Evolutionary conservation across 2,113 vertebrate genomes (phyloP).

Genomic region (Peromyscus californicus): DNA sequence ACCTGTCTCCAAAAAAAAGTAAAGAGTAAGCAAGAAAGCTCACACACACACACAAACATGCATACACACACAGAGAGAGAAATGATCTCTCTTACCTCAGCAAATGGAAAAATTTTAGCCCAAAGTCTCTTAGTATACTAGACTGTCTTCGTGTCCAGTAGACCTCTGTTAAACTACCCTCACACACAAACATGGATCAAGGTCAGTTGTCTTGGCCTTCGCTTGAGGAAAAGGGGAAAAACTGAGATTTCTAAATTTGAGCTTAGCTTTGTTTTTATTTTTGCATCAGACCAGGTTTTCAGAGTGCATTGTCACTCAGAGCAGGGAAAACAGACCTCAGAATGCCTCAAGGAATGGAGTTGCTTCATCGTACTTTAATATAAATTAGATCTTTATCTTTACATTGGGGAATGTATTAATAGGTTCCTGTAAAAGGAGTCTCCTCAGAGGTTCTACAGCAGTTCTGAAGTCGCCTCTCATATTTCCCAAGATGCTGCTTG

Average conservation of each 20-base stretch:
- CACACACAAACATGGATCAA: background rate
- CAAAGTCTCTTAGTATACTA: background rate
- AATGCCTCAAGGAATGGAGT: background rate
- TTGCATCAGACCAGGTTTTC: slow-evolving; percentile 35
- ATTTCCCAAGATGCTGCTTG: slow-evolving; percentile 73
- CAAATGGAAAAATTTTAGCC: slow-evolving; percentile 13
- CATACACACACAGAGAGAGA: background rate
- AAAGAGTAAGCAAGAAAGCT: background rate
- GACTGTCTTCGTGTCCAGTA: background rate
- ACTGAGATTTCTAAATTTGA: slow-evolving; percentile 9
- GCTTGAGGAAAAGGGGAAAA: slow-evolving; percentile 29
- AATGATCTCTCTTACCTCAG: background rate
- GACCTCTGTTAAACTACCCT: background rate
- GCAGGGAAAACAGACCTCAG: background rate
- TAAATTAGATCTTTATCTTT: slow-evolving; percentile 64
- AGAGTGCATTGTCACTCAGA: background rate
- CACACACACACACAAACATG: background rate
- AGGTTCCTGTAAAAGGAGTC: slow-evolving; percentile 55
- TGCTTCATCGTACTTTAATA: slow-evolving; percentile 33
- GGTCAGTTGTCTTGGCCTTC: slow-evolving; percentile 24
- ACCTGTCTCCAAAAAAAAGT: background rate
- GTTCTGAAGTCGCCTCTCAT: slow-evolving; percentile 57
- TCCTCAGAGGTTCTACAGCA: slow-evolving; percentile 58
- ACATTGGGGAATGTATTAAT: slow-evolving; percentile 39
- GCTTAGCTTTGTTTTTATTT: slow-evolving; percentile 42